These are phyloP conservation scores for Tholera decimalis DNA, from an alignment of 2,888 invertebrate species.

Conservation along the genomic window DNA sequence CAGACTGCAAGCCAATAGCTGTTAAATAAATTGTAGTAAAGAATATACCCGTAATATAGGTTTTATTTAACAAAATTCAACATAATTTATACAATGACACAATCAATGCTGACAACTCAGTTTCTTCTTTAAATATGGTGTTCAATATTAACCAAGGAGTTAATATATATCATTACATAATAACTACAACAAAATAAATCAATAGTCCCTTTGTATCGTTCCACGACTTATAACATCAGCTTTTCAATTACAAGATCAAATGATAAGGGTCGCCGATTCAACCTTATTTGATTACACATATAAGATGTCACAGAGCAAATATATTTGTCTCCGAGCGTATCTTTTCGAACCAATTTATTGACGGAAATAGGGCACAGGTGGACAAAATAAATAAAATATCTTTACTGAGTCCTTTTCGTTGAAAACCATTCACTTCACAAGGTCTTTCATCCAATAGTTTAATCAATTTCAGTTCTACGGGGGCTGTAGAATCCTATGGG, in stretches of 20 bases:
- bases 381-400: constrained; percentile 26
- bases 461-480: constrained; percentile 4
- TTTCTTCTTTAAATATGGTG: too few relatives aligned
- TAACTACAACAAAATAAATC: too few relatives aligned
- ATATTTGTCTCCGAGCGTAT: constrained; percentile 16
- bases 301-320: constrained; percentile 20
- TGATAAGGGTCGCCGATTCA: constrained; percentile 6
- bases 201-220: not conserved
- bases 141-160: too few relatives aligned
- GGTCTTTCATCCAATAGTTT: constrained; percentile 27
- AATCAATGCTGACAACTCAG: too few relatives aligned
- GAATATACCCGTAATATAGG: too few relatives aligned
- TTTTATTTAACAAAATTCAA: too few relatives aligned
- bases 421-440: constrained; percentile 1
- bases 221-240: too few relatives aligned
- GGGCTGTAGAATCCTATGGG: not conserved
- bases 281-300: constrained; percentile 22
- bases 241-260: constrained; percentile 23
- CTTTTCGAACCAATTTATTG: constrained; percentile 19
- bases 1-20: too few relatives aligned
- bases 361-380: constrained; percentile 28
- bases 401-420: constrained; percentile 5
- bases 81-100: too few relatives aligned
- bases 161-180: too few relatives aligned
- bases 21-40: too few relatives aligned